A percentile compares a stretch with the other conserved stretches of the same genome.
These are phyloP conservation scores for Plestiodon gilberti DNA, from an alignment of 2,113 vertebrate species.

Conservation along the genomic window DNA sequence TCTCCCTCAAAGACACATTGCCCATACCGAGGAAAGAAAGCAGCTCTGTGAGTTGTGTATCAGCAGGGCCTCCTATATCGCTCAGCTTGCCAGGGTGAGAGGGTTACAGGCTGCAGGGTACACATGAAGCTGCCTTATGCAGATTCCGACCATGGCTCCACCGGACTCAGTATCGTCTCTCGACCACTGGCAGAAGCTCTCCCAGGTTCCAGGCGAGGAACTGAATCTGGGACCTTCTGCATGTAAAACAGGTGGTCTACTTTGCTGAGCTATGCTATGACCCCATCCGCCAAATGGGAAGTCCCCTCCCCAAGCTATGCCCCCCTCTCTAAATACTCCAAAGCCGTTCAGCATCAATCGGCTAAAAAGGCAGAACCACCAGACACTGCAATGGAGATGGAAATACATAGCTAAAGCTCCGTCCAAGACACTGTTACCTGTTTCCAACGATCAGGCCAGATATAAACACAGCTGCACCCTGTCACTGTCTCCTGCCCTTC, in stretches of 20 bases:
- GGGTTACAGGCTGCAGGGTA: not conserved
- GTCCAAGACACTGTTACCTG: not conserved
- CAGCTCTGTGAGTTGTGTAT: not conserved
- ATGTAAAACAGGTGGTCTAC: too few relatives aligned
- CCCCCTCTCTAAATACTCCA: not conserved
- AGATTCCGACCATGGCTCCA: too few relatives aligned
- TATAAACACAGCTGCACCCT: not conserved
- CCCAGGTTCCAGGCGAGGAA: too few relatives aligned
- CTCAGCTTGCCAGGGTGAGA: not conserved
- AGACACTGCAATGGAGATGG: too few relatives aligned
- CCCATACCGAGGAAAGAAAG: not conserved
- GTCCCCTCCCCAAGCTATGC: too few relatives aligned
- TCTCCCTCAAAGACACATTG: not conserved
- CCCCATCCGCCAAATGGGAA: too few relatives aligned
- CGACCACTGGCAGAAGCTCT: too few relatives aligned
- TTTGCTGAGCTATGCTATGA: too few relatives aligned
- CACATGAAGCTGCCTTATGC: too few relatives aligned
- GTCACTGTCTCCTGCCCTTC: fast-evolving
- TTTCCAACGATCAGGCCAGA: not conserved
- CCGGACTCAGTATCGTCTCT: too few relatives aligned
- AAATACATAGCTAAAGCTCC: not conserved
- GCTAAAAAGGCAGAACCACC: too few relatives aligned
- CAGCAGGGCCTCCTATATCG: not conserved
- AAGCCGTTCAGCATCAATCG: not conserved
- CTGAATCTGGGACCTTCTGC: too few relatives aligned